Conservation (phyloP, 1,140 invertebrate species). For the Berghia stephanieae region DNA sequence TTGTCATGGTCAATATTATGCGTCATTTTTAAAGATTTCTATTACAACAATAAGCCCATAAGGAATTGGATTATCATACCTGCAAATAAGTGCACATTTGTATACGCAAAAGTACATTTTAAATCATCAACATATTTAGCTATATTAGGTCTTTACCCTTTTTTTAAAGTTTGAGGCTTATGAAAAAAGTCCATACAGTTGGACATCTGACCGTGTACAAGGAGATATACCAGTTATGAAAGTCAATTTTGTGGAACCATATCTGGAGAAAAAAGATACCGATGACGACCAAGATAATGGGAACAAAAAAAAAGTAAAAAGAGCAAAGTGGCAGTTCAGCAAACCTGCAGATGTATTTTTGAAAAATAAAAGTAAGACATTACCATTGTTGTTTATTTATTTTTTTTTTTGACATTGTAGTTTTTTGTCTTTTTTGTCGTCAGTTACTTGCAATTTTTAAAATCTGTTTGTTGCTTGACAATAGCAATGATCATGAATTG, state of each 20-base stretch:
- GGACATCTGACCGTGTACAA: background rate
- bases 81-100: too few species aligned
- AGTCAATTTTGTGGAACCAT: background rate
- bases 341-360: conserved; percentile 19
- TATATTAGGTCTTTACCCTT: too few species aligned
- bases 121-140: too few species aligned
- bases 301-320: background rate
- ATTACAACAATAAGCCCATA: too few species aligned
- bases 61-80: too few species aligned
- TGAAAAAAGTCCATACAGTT: background rate
- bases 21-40: too few species aligned
- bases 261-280: background rate
- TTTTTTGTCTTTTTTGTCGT: background rate
- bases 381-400: too few species aligned
- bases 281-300: too few species aligned
- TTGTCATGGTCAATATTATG: too few species aligned
- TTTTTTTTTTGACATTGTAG: background rate
- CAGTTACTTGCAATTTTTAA: background rate
- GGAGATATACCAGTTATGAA: conserved; percentile 12
- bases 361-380: background rate
- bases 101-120: too few species aligned
- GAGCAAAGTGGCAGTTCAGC: too few species aligned
- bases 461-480: background rate
- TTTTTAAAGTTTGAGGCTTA: conserved; percentile 14
- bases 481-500: background rate